These are phyloP conservation scores for Platerodrilus igneus DNA, from an alignment of 2,888 invertebrate species.

Conservation along the genomic window DNA sequence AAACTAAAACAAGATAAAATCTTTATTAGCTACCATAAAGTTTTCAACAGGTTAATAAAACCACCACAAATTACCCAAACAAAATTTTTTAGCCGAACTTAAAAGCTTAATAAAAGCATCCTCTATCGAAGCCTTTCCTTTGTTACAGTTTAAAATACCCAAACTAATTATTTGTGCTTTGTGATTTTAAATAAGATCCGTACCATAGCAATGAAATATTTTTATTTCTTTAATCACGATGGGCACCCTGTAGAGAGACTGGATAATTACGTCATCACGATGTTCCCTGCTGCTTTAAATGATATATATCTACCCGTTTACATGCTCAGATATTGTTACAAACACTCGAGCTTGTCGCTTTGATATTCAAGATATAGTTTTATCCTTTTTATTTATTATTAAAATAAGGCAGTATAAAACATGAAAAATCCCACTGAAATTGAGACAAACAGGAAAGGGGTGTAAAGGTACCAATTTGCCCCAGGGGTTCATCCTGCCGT, in stretches of 20 bases:
- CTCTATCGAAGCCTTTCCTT: no score
- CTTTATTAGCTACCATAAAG: conserved; percentile 21
- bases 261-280: conserved; percentile 45
- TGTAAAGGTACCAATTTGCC: conserved; percentile 28
- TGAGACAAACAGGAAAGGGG: conserved; percentile 24
- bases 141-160: no score
- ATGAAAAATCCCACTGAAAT: conserved; percentile 10
- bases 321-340: conserved; percentile 41
- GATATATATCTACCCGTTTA: conserved; percentile 38
- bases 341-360: conserved; percentile 42
- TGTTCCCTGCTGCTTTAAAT: conserved; percentile 35
- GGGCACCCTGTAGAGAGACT: conserved; percentile 40
- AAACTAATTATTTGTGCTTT: conserved; percentile 17
- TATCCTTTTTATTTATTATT: conserved; percentile 21
- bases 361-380: conserved; percentile 32
- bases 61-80: conserved; percentile 16
- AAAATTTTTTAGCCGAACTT: conserved; percentile 3
- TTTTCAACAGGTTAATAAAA: conserved; percentile 19
- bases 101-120: no score
- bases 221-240: conserved; percentile 42
- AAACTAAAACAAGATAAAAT: conserved; percentile 18
- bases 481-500: conserved; percentile 22
- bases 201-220: conserved; percentile 41
- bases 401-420: conserved; percentile 7
- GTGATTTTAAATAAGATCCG: conserved; percentile 26